Conservation (phyloP, 2,113 vertebrate species). For the Gallinago paraguaiae region DNA sequence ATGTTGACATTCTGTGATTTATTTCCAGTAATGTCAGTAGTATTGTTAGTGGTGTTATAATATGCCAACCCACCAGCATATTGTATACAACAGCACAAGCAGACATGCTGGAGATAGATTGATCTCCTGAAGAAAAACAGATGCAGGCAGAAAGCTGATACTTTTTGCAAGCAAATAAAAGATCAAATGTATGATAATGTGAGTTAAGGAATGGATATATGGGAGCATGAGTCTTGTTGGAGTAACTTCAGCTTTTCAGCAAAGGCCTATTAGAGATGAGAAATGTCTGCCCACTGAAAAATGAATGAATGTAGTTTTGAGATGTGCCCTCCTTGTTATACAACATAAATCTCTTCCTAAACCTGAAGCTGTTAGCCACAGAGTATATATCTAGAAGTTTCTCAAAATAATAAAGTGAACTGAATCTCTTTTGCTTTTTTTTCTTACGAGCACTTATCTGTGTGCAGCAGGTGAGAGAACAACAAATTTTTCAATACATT, state of each 20-base stretch:
- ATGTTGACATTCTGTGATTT: background rate
- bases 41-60: background rate
- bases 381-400: background rate
- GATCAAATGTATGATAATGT: background rate
- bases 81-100: background rate
- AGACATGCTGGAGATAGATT: background rate
- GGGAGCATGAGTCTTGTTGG: background rate
- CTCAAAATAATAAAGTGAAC: background rate
- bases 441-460: background rate
- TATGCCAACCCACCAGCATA: background rate
- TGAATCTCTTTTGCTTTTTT: background rate
- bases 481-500: background rate
- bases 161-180: background rate
- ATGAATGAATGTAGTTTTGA: background rate
- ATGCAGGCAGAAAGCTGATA: background rate
- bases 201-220: background rate
- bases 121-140: background rate
- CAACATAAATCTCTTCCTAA: background rate
- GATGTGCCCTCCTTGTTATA: background rate
- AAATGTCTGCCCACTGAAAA: slow-evolving; percentile 18
- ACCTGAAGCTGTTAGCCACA: background rate
- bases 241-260: slow-evolving; percentile 4
- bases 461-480: background rate
- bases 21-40: background rate
- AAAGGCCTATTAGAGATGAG: background rate